Base-by-base conservation (phyloP, 2,113 vertebrate species). In the Petaurus breviceps region DNA sequence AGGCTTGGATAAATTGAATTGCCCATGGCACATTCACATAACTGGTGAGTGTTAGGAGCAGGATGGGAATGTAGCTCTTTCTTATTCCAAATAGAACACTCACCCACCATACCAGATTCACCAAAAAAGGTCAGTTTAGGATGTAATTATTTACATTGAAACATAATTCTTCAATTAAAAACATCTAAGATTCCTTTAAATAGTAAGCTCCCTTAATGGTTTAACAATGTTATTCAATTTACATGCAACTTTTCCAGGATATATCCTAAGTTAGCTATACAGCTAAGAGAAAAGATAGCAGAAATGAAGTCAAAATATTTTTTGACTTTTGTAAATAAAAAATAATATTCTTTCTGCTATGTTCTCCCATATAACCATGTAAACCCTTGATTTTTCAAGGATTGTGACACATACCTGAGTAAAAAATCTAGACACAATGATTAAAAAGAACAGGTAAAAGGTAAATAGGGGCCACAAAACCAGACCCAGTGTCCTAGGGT, bases 351-450 rank as follows among this genome's bases (percentile, higher is more conserved):
- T 24, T 95, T 92, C 55, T 94, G 61, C 3, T 47, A 91, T 31
- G 92, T 43, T 91, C 12, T 9, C 55, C 37, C 52, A 52, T 0
- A 55, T 68, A 96, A 26, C 91, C 31, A 24, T 10, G 0, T 31
- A 31, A 94, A 55, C 11, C n/a, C 49, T 77, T 6, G 12, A n/a
- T 19, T 61, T 94, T 49, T 77, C n/a, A 37, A 24, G 91, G n/a
- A 49, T 47, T 28, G 55, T 90, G 55, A 92, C 91, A n/a, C 0
- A 61, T 16, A 96, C 37, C 89, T 61, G 96, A 95, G 28, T 9
- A 2, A 0, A 25, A 24, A 4, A 51, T 50, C 89, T 93, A 92
- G 43, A n/a, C 28, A 68, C 94, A 89, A 94, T 31, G 84, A 91
- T 14, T 19, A 19, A 24, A 51, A 25, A 95, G 6, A n/a, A 89